A percentile compares a stretch with the other conserved stretches of the same genome.
Evolutionary conservation across 2,113 vertebrate genomes (phyloP).

Genomic region (Paralichthys olivaceus): DNA sequence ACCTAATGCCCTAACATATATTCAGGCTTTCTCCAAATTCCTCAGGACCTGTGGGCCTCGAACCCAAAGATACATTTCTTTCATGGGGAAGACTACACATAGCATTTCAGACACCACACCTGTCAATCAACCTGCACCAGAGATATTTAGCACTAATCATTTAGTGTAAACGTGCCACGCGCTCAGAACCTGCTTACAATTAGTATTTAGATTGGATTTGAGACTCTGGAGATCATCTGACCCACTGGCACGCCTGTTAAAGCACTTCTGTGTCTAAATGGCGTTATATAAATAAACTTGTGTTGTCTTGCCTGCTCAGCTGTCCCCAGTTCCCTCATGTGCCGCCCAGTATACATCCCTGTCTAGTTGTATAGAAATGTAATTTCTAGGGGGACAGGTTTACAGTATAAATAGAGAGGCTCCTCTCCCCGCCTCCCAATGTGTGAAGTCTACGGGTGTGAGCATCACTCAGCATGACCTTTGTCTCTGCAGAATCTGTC

Average conservation of each 20-base stretch:
- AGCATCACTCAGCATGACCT: conserved; percentile 43
- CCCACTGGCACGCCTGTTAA: conserved; percentile 7
- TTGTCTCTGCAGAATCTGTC: conserved; percentile 23
- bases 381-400: neutral
- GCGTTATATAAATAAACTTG: neutral
- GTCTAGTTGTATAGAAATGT: neutral
- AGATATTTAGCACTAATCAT: neutral
- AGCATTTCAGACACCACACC: too few species aligned
- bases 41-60: too few species aligned
- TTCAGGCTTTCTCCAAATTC: too few species aligned
- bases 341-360: neutral
- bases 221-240: conserved; percentile 5
- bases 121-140: neutral
- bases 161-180: neutral
- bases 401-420: neutral
- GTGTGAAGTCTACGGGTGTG: neutral
- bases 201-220: neutral
- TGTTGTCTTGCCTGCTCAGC: neutral
- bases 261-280: neutral
- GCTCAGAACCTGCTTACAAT: neutral
- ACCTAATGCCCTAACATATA: too few species aligned
- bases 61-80: too few species aligned
- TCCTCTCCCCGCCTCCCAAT: neutral
- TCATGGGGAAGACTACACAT: too few species aligned
- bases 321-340: neutral